A percentile compares a stretch with the other conserved stretches of the same genome.
These are phyloP conservation scores for Molorchus minor DNA, from an alignment of 2,888 invertebrate species.

Conservation along the genomic window DNA sequence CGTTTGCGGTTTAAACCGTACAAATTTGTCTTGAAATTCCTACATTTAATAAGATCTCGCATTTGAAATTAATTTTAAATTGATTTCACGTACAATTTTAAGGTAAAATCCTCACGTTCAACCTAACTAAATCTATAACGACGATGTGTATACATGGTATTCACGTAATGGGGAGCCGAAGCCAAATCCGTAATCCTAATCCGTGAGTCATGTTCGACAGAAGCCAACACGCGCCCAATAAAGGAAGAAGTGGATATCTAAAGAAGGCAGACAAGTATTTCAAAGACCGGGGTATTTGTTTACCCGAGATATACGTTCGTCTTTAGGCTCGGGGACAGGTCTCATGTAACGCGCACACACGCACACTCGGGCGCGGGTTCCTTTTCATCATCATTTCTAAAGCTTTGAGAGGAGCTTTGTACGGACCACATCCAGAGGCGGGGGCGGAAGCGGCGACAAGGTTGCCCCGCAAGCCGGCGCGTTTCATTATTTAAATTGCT, in stretches of 20 bases:
- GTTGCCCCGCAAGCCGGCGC: constrained; percentile 15
- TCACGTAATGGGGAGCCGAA: too few relatives aligned
- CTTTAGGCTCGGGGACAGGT: constrained; percentile 31
- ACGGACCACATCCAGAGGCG: constrained; percentile 4
- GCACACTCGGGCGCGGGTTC: constrained; percentile 8
- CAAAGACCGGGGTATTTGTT: constrained; percentile 45
- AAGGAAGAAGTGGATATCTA: constrained; percentile 30
- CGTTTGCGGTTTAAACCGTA: too few relatives aligned
- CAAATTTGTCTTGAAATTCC: too few relatives aligned
- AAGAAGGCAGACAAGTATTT: constrained; percentile 37
- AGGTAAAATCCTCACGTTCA: too few relatives aligned
- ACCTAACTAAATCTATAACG: too few relatives aligned
- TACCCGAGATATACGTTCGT: constrained; percentile 37
- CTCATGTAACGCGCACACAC: constrained; percentile 31
- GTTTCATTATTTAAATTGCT: constrained; percentile 35
- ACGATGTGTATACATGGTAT: too few relatives aligned
- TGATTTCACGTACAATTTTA: too few relatives aligned
- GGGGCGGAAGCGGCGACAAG: constrained; percentile 15
- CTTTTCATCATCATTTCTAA: constrained; percentile 44
- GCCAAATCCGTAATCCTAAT: constrained; percentile 14
- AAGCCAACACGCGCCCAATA: constrained; percentile 21
- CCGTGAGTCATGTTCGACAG: constrained; percentile 22
- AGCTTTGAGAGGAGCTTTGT: constrained; percentile 19
- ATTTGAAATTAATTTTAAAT: too few relatives aligned
- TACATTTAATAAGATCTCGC: too few relatives aligned